phyloP scores from a whole-genome alignment of 1,140 invertebrate genomes.

The Eriocheir sinensis region DNA sequence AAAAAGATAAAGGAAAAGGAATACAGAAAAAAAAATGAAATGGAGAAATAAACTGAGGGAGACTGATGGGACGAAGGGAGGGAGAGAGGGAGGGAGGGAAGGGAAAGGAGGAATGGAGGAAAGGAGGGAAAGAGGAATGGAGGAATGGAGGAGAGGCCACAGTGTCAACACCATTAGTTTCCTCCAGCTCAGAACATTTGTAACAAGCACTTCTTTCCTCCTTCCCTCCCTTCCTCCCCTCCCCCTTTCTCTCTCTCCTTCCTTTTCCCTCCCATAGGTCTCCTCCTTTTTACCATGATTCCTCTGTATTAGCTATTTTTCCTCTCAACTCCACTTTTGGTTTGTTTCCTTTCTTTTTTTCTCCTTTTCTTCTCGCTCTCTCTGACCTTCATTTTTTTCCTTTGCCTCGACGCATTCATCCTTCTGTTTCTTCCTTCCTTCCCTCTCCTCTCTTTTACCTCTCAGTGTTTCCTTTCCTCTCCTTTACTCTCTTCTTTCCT shows the following conservation, averaged over 20 bases:
- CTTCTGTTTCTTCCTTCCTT: neutral
- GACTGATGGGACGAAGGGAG: neutral
- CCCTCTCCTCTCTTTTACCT: neutral
- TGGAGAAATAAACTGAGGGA: too few species aligned
- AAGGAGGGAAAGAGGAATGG: neutral
- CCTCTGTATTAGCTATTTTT: neutral
- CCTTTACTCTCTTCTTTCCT: neutral
- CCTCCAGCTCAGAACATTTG: neutral
- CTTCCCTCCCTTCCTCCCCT: neutral
- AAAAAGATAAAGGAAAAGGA: too few species aligned
- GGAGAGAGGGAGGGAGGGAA: neutral
- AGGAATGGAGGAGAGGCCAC: neutral
- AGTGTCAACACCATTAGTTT: conserved; percentile 39
- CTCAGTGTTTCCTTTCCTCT: neutral
- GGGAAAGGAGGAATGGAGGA: neutral
- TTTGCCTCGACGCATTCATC: too few species aligned
- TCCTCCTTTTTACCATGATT: neutral
- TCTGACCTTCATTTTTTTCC: neutral
- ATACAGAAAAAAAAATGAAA: too few species aligned
- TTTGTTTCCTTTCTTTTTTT: neutral
- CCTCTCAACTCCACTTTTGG: too few species aligned
- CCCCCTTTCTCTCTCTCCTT: neutral
- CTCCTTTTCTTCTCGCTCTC: neutral
- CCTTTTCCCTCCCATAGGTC: neutral
- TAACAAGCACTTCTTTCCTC: conserved; percentile 34